These are phyloP conservation scores for Callopanchax toddi DNA, from an alignment of 2,113 vertebrate genomes.

Conservation along the genomic window DNA sequence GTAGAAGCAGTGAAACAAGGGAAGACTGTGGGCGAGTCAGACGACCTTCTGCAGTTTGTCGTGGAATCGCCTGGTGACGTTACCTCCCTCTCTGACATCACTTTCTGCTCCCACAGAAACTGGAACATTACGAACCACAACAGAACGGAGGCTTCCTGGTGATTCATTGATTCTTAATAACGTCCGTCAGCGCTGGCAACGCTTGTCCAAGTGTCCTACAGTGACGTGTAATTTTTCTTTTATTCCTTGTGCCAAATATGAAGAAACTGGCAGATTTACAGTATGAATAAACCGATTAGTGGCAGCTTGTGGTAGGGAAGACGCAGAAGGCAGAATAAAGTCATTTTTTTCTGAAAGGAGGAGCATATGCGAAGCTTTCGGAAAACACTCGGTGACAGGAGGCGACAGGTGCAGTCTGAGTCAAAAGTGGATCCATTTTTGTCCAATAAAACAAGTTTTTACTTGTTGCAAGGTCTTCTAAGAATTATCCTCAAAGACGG, in stretches of 20 bases:
- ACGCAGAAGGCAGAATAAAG: conserved; percentile 21
- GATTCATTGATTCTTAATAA: conserved; percentile 52
- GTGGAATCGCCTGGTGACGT: conserved; percentile 56
- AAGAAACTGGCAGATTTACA: conserved; percentile 22
- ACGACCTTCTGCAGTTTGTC: conserved; percentile 9
- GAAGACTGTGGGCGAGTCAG: conserved; percentile 32
- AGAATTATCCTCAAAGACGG: too few species aligned
- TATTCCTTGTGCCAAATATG: neutral
- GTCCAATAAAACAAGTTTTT: neutral
- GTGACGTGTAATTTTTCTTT: too few species aligned
- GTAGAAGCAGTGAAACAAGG: conserved; percentile 10
- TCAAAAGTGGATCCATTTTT: neutral
- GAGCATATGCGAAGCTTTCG: conserved; percentile 1
- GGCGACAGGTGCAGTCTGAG: neutral
- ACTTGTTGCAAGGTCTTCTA: too few species aligned
- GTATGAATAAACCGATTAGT: conserved; percentile 4
- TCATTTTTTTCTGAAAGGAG: neutral
- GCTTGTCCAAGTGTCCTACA: neutral
- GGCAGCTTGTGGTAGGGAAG: conserved; percentile 17
- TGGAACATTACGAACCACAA: conserved; percentile 4
- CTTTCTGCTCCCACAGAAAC: neutral
- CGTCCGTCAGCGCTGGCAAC: neutral
- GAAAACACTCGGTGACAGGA: conserved; percentile 7
- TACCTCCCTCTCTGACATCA: conserved; percentile 45
- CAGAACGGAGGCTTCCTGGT: conserved; percentile 42